Conservation (phyloP, 37 sponge, comb jelly and placozoan genomes). For the Haliclona indistincta region DNA sequence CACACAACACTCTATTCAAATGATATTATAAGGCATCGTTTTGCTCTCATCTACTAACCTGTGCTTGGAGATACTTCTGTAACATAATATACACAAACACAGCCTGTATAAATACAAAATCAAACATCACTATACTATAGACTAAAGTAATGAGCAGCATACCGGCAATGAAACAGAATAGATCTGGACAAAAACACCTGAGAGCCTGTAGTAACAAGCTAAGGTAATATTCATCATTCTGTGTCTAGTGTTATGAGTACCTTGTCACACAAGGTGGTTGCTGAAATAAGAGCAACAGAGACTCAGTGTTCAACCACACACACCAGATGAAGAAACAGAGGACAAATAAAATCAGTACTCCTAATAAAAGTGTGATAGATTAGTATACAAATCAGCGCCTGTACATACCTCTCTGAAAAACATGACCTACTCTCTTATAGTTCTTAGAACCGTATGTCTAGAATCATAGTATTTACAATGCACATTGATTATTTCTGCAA, state of each 20-base stretch:
- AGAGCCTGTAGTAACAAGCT: constrained; percentile 12
- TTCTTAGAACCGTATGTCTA: not conserved
- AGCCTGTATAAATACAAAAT: constrained; percentile 1
- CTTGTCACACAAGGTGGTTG: constrained; percentile 65
- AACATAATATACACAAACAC: constrained; percentile 24
- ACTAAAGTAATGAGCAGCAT: constrained; percentile 3
- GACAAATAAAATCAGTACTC: constrained; percentile 28
- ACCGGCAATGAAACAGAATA: constrained; percentile 30
- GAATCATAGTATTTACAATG: not conserved
- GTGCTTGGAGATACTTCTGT: constrained; percentile 39
- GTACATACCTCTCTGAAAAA: not conserved
- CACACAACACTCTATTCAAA: constrained; percentile 43
- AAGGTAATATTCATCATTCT: no score
- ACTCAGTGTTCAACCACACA: constrained; percentile 67
- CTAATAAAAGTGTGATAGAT: not conserved
- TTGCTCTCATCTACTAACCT: constrained; percentile 13
- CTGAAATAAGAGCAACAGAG: constrained; percentile 44
- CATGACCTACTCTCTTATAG: not conserved
- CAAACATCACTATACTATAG: not conserved
- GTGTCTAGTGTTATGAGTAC: no score
- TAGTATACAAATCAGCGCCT: not conserved
- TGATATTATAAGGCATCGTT: not conserved
- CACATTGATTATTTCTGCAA: no score
- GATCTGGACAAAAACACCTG: constrained; percentile 19
- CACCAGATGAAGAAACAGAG: constrained; percentile 22